Conservation (phyloP, 2,888 invertebrate species). For the Apamea monoglypha region DNA sequence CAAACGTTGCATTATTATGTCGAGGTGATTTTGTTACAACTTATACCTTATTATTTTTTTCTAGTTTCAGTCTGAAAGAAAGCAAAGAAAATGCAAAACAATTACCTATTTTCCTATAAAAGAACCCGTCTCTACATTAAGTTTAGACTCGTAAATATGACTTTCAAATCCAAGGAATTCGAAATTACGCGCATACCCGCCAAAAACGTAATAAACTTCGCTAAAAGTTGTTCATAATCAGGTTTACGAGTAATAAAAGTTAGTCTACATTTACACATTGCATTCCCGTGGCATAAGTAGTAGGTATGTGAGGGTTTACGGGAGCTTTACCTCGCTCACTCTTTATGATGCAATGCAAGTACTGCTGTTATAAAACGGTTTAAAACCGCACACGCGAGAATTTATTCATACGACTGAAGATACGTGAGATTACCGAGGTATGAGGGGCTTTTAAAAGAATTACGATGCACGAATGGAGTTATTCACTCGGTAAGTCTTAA, state of each 20-base stretch:
- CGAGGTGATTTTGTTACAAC: not conserved
- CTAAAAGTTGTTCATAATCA: slow-evolving; percentile 55
- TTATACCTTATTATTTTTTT: not conserved
- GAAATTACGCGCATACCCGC: slow-evolving; percentile 36
- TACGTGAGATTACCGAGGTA: slow-evolving; percentile 42
- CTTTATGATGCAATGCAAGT: slow-evolving; percentile 57
- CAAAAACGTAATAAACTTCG: slow-evolving; percentile 55
- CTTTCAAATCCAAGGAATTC: slow-evolving; percentile 42
- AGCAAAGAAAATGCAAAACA: not conserved
- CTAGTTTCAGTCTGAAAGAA: not conserved
- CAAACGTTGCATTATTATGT: not conserved
- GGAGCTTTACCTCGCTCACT: slow-evolving; percentile 57
- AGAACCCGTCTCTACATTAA: not conserved
- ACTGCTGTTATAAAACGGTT: slow-evolving; percentile 57
- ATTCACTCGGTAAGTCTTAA: slow-evolving; percentile 29
- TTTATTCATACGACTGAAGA: slow-evolving; percentile 58
- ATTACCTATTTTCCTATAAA: not conserved
- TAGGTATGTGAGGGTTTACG: slow-evolving; percentile 53
- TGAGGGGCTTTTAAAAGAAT: slow-evolving; percentile 57
- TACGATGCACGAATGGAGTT: slow-evolving; percentile 39
- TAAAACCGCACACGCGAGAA: slow-evolving; percentile 58
- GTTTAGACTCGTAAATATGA: slow-evolving; percentile 27
- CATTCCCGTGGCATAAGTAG: slow-evolving; percentile 55
- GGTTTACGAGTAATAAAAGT: slow-evolving; percentile 60
- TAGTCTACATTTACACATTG: slow-evolving; percentile 50